Percentiles rank a stretch among this genome's conserved stretches.
Evolutionary conservation across 2,888 invertebrate genomes (phyloP).

Genomic region (Axea sp.): DNA sequence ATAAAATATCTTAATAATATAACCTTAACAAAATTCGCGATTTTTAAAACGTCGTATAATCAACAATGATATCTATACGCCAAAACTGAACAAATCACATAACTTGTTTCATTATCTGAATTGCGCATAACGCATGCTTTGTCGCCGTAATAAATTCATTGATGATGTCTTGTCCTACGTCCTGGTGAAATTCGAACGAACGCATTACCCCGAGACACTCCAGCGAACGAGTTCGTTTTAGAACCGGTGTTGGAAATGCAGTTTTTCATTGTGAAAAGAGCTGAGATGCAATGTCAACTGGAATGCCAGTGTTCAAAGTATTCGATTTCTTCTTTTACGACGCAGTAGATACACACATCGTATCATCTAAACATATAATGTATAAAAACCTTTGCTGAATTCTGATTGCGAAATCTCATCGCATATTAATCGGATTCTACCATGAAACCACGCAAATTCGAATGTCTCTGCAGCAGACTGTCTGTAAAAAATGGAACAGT

Average conservation of each 20-base stretch:
- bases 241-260: not conserved
- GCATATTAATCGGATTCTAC: slow-evolving; percentile 16
- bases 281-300: slow-evolving; percentile 41
- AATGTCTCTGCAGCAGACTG: slow-evolving; percentile 16
- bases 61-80: slow-evolving; percentile 32
- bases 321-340: slow-evolving; percentile 39
- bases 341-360: slow-evolving; percentile 46
- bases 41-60: slow-evolving; percentile 6
- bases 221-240: slow-evolving; percentile 1
- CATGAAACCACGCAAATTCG: slow-evolving; percentile 10
- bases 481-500: not conserved
- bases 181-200: slow-evolving; percentile 6
- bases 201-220: not conserved
- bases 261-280: slow-evolving; percentile 38
- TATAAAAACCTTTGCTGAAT: slow-evolving; percentile 58
- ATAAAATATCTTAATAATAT: slow-evolving; percentile 41
- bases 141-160: slow-evolving; percentile 29
- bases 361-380: slow-evolving; percentile 56
- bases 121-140: slow-evolving; percentile 30
- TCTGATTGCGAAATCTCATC: slow-evolving; percentile 24
- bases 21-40: slow-evolving; percentile 35
- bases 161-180: slow-evolving; percentile 13
- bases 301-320: slow-evolving; percentile 47
- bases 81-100: slow-evolving; percentile 49
- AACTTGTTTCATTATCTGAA: slow-evolving; percentile 25